Evolutionary conservation across 2,113 vertebrate genomes (phyloP).

Genomic region (Sigmodon hispidus): DNA sequence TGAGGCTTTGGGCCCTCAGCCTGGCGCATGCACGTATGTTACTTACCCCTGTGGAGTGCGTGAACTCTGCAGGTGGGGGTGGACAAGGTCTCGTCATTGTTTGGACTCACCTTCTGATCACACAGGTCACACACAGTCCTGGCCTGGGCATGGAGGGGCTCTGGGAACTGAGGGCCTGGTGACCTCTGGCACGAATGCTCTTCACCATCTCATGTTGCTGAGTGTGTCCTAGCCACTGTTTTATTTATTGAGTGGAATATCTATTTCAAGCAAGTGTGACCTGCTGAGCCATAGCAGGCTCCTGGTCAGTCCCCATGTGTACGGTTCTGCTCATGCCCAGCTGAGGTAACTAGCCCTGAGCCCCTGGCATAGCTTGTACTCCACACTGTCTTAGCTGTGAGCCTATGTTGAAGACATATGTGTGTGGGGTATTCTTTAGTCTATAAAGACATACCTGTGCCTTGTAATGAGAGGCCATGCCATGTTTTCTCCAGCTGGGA

Average conservation of each 20-base stretch:
- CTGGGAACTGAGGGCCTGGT: neutral
- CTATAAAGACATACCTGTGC: rapidly evolving
- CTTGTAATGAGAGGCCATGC: neutral
- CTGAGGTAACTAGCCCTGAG: neutral
- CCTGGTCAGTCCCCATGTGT: neutral
- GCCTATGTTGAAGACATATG: neutral
- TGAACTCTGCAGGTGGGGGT: neutral
- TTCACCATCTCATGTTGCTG: rapidly evolving
- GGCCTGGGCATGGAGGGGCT: neutral
- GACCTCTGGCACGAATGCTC: neutral
- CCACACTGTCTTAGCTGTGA: neutral
- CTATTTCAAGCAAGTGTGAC: too few relatives aligned
- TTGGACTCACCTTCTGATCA: neutral
- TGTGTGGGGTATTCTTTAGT: neutral
- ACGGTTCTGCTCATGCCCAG: rapidly evolving
- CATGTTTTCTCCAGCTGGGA: neutral
- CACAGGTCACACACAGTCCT: neutral
- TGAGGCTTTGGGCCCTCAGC: slow-evolving; percentile 98
- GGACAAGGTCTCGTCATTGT: neutral
- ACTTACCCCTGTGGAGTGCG: rapidly evolving
- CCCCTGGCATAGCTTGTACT: rapidly evolving
- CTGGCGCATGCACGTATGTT: slow-evolving; percentile 97
- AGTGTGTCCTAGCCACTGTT: neutral
- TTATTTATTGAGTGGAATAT: neutral
- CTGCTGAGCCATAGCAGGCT: neutral